Evolutionary conservation across 2,113 vertebrate genomes (phyloP), one percentile per base, ranked within the genome.

Genomic region (Electrona antarctica): DNA sequence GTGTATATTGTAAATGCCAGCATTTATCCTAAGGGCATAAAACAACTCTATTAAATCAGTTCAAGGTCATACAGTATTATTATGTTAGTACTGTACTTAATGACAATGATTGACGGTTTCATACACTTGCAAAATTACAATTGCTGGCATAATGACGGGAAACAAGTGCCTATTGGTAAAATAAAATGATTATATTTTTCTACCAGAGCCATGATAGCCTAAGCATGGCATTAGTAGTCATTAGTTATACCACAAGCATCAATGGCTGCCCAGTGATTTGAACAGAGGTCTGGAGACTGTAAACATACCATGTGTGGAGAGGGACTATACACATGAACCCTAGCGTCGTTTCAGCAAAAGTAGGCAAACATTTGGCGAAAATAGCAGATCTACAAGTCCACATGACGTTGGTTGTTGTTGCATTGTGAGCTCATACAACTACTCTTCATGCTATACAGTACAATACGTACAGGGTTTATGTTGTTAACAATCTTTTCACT

Each of bases 221-320:
- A 51, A 21, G 49, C 10, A 28, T 8, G 9, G n/a, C 11, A 10
- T 64, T 48, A 48, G 45, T 46, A 7, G 14, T 64, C 21, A 64
- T 64, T 21, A 11, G 3, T 21, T 21, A 21, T 21, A n/a, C n/a
- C 29, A 33, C 29, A 33, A 7, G 12, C 46, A 15, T 64, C 48
- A 45, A 33, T 52, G 46, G 64, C 12, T 14, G 7, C 14, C 11
- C 48, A 64, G 50, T 67, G 64, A 56, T 67, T 67, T 55, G 33
- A 59, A 29, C 7, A 29, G 4, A 14, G 8, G 7, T 8, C 8
- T 7, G 49, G 14, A 21, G 21, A 21, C 21, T 21, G 21, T 21
- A 21, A 21, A 21, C 21, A 21, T 21, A 2, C 21, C 21, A 21
- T 21, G 21, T 21, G 21, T 21, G 21, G 21, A 15, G 14, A 15